Conservation (phyloP, 2,888 invertebrate genomes). For the Amblyjoppa proteus region DNA sequence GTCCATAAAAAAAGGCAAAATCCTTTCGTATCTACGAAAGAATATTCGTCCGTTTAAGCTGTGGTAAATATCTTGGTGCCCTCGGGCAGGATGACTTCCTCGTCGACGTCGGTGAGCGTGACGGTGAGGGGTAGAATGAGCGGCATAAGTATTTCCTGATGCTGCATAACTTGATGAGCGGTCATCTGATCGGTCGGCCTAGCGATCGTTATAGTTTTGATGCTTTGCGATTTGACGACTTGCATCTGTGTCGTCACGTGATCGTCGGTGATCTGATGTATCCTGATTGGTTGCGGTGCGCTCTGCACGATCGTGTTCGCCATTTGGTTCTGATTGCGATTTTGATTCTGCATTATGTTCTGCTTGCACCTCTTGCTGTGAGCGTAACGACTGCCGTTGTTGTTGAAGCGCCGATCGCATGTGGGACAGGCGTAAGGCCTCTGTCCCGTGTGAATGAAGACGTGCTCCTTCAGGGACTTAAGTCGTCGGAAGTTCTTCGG, state of each 20-base stretch:
- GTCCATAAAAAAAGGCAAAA: constrained; percentile 16
- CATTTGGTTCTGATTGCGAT: constrained; percentile 14
- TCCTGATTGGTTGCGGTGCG: constrained; percentile 51
- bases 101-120: constrained; percentile 82
- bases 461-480: constrained; percentile 83
- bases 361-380: constrained; percentile 84
- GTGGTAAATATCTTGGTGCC: constrained; percentile 83
- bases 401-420: constrained; percentile 83
- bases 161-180: constrained; percentile 80
- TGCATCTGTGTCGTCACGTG: constrained; percentile 72
- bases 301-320: constrained; percentile 26
- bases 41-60: constrained; percentile 72
- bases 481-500: constrained; percentile 83
- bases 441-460: constrained; percentile 84
- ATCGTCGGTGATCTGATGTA: constrained; percentile 55
- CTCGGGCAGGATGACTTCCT: constrained; percentile 83
- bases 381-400: constrained; percentile 83
- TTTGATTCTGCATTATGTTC: constrained; percentile 77
- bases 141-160: constrained; percentile 83
- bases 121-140: constrained; percentile 82
- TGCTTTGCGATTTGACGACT: constrained; percentile 80
- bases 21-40: not conserved
- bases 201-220: constrained; percentile 83
- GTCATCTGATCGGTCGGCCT: constrained; percentile 77
- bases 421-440: constrained; percentile 84